A percentile compares a stretch with the other conserved stretches of the same genome.
These are phyloP conservation scores for Micrasema longulum DNA, from an alignment of 1,140 invertebrate species.

Conservation along the genomic window DNA sequence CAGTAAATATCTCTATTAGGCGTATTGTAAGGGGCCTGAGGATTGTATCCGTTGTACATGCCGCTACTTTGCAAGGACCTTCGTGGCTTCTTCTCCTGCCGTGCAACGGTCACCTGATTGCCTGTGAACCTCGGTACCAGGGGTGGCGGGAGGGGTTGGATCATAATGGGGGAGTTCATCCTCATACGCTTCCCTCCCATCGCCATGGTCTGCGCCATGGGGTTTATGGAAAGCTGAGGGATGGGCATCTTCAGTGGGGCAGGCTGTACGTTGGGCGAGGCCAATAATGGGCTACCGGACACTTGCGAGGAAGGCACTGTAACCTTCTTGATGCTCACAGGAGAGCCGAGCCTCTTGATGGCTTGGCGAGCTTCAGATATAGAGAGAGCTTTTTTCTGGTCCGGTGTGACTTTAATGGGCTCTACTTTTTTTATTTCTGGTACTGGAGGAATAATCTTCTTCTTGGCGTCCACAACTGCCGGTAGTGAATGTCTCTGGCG, in stretches of 20 bases:
- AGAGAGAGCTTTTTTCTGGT: constrained; percentile 34
- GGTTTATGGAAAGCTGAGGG: constrained; percentile 7
- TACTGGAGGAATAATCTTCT: constrained; percentile 8
- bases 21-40: constrained; percentile 43
- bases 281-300: no score
- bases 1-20: constrained; percentile 37
- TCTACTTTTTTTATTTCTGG: constrained; percentile 8
- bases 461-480: constrained; percentile 17
- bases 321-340: constrained; percentile 39
- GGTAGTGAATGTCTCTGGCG: constrained; percentile 1
- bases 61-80: constrained; percentile 54
- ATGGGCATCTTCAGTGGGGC: constrained; percentile 14
- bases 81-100: constrained; percentile 45
- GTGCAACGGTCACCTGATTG: neutral
- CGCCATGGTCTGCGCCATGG: neutral
- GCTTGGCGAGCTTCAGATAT: constrained; percentile 26
- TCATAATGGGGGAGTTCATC: constrained; percentile 2
- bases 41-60: constrained; percentile 59
- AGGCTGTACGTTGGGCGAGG: neutral
- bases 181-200: constrained; percentile 5
- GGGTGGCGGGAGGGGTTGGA: constrained; percentile 8
- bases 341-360: constrained; percentile 43
- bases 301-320: neutral
- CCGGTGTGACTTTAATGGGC: neutral
- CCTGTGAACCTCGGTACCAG: constrained; percentile 20